Percentiles rank a stretch among this genome's conserved stretches.
phyloP scores from a whole-genome alignment of 2,888 invertebrate genomes.

The Tenthredo scrophulariae region DNA sequence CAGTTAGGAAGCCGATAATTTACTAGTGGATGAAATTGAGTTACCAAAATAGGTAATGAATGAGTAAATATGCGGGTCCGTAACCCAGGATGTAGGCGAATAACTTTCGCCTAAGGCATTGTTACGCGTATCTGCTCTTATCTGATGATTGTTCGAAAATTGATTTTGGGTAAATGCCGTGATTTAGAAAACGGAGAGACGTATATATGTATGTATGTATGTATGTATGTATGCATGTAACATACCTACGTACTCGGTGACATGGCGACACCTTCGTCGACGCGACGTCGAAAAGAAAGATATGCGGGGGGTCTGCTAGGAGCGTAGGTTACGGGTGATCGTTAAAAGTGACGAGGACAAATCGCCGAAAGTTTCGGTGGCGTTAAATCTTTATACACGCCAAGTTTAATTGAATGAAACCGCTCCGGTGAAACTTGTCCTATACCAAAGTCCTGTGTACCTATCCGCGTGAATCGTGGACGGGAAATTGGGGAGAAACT shows the following conservation, averaged over 20 bases:
- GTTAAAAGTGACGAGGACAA: slow-evolving; percentile 53
- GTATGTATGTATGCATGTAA: too few species aligned
- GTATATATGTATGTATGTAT: background rate
- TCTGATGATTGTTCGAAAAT: background rate
- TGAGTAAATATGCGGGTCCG: background rate
- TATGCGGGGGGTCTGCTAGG: background rate
- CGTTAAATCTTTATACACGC: slow-evolving; percentile 53
- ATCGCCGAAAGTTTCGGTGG: slow-evolving; percentile 48
- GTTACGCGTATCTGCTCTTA: background rate
- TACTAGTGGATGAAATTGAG: background rate
- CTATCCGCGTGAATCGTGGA: slow-evolving; percentile 32
- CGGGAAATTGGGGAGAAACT: slow-evolving; percentile 47
- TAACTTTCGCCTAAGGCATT: background rate
- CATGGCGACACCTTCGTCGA: background rate
- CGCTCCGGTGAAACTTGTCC: slow-evolving; percentile 48
- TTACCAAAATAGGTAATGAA: background rate
- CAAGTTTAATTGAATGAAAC: slow-evolving; percentile 54
- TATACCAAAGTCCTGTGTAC: background rate
- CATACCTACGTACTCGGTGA: background rate
- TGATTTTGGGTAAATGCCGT: background rate
- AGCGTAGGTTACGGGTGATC: slow-evolving; percentile 32
- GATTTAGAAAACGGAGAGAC: slow-evolving; percentile 4
- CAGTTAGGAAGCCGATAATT: background rate
- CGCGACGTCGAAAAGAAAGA: slow-evolving; percentile 20
- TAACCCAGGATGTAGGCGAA: background rate